Conservation (phyloP, 2,888 invertebrate species). For the Mesoligia furuncula region DNA sequence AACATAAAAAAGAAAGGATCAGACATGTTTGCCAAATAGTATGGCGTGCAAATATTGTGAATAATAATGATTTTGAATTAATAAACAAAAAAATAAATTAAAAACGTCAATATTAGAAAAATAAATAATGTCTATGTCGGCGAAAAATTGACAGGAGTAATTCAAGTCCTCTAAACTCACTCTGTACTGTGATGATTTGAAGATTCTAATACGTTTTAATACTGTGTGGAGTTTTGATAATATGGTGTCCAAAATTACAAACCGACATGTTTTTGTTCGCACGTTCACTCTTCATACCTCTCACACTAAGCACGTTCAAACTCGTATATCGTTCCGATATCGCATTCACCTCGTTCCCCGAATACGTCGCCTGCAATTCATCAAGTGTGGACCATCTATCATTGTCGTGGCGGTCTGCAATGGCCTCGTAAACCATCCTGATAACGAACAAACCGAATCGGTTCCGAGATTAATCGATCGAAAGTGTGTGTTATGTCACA, state of each 20-base stretch:
- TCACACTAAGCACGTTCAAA: too few species aligned
- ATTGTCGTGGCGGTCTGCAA: slow-evolving; percentile 78
- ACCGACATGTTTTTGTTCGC: background rate
- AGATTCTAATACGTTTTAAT: background rate
- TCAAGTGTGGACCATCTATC: slow-evolving; percentile 81
- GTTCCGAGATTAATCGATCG: slow-evolving; percentile 77
- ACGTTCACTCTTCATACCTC: too few species aligned
- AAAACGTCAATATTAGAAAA: too few species aligned
- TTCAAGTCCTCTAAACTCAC: background rate
- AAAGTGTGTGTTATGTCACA: slow-evolving; percentile 69
- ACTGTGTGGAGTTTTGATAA: background rate
- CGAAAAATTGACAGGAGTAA: background rate
- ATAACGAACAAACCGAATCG: slow-evolving; percentile 79
- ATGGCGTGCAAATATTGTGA: too few species aligned
- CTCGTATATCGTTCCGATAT: slow-evolving; percentile 28
- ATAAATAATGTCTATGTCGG: too few species aligned
- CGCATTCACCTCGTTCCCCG: slow-evolving; percentile 27
- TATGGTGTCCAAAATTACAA: background rate
- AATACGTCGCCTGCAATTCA: slow-evolving; percentile 74
- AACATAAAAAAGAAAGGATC: too few species aligned
- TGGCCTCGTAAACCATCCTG: slow-evolving; percentile 77
- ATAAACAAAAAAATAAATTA: too few species aligned
- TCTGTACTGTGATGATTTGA: background rate
- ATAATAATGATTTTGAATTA: too few species aligned
- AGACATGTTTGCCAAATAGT: too few species aligned